These are phyloP conservation scores for Poeciliopsis prolifica DNA, from an alignment of 2,113 vertebrate species.

Conservation along the genomic window DNA sequence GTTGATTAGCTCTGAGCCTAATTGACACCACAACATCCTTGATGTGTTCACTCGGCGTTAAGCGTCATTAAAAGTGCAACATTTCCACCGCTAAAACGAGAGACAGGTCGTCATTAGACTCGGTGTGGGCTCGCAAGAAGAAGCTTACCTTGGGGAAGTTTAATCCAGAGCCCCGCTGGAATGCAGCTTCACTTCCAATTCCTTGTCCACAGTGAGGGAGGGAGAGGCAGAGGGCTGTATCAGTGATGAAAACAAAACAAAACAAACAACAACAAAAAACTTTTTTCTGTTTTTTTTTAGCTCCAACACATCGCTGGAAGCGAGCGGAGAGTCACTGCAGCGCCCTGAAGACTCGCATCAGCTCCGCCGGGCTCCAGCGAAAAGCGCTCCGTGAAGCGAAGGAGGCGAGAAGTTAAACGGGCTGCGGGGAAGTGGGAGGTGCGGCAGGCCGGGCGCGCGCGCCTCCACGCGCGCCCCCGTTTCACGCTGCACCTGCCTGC, in stretches of 20 bases:
- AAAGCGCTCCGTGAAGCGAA: background rate
- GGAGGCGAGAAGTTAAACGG: constrained; percentile 26
- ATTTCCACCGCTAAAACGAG: background rate
- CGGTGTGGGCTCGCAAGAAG: background rate
- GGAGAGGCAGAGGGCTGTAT: background rate
- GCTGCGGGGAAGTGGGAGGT: constrained; percentile 52
- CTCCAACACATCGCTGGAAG: background rate
- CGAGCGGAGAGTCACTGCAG: background rate
- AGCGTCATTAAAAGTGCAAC: background rate
- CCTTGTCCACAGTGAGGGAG: constrained; percentile 42
- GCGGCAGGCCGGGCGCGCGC: constrained; percentile 37
- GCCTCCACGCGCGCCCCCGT: constrained; percentile 28
- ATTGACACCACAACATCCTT: constrained; percentile 11
- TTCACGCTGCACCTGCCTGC: constrained; percentile 20
- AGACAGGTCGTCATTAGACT: too few species aligned
- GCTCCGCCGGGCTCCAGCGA: constrained; percentile 5
- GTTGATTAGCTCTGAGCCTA: background rate
- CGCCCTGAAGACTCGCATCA: background rate
- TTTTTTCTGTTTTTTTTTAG: background rate
- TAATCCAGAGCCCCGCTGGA: constrained; percentile 33
- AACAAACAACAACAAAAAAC: background rate
- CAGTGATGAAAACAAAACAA: background rate
- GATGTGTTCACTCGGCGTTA: background rate
- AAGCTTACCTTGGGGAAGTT: constrained; percentile 47
- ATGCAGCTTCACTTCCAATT: constrained; percentile 8